Evolutionary conservation across 2,113 vertebrate species (phyloP), one percentile per base, ranked within the genome.

Genomic region (Struthidea cinerea): DNA sequence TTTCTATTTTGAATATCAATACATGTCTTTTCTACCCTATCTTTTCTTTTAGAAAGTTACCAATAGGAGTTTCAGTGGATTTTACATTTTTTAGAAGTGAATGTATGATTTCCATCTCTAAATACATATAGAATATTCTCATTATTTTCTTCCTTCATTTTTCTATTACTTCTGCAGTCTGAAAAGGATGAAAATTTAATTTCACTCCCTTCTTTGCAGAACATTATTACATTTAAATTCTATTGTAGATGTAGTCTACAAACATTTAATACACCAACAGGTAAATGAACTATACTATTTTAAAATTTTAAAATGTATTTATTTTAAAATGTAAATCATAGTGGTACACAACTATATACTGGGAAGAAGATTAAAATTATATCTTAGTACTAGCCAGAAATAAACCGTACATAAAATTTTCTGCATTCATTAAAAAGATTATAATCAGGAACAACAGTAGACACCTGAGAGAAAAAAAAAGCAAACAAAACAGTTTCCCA

Each of bases 21-120:
- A 37, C 3, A 3, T 21, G 12, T 53, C 5, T 61, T 78, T 70
- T 61, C 16, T 13, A 53, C 0, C 0, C 3, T 61, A 11, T 30
- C 2, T 46, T 80, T 87, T 46, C 14, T 79, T 67, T 79, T 18
- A 63, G 16, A 42, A 67, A 67, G 10, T 16, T 70, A 14, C 2
- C 17, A 71, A 24, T 19, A 56, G 3, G 7, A 23, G 0, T n/a
- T 16, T 69, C 56, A 16, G 9, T 89, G 30, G 1, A 11, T 60
- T 42, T 47, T 35, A 23, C 27, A 32, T 35, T 55, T 68, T 78
- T 68, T 41, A 55, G 12, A 13, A 44, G 5, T 35, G 7, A 87
- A 55, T 35, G 2, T 30, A n/a, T 56, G 13, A 22, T 52, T 77
- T 55, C 27, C 55, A 7, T 69, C 33, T 68, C 33, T 59, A 65